phyloP scores from a whole-genome alignment of 2,888 invertebrate genomes.

The Dryobota labecula region DNA sequence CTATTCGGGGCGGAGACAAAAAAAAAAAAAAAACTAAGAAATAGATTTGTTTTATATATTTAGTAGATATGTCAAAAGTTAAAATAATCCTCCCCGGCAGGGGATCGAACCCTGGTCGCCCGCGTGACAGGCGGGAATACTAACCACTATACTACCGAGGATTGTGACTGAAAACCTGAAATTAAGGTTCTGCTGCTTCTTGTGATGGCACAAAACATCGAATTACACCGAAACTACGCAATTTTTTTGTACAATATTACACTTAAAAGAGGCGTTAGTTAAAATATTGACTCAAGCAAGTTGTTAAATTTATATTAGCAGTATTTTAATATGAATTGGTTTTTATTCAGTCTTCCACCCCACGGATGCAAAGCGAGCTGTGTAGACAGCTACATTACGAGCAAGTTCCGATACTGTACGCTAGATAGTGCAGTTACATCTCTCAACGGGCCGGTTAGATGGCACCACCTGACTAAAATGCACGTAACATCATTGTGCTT shows the following conservation, averaged over 20 bases:
- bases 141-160: slow-evolving; percentile 87
- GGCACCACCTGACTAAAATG: slow-evolving; percentile 12
- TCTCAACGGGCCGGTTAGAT: neutral
- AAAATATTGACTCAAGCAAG: rapidly evolving
- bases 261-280: neutral
- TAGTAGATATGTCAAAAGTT: no score
- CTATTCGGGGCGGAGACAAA: no score
- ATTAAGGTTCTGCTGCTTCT: neutral
- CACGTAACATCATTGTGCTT: neutral
- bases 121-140: slow-evolving; percentile 91
- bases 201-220: neutral
- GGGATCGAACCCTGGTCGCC: slow-evolving; percentile 77
- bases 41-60: no score
- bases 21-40: no score
- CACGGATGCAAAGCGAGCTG: neutral
- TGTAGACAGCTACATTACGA: neutral
- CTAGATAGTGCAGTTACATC: neutral
- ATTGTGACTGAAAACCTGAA: neutral
- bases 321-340: neutral
- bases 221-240: neutral
- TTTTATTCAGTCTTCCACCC: neutral
- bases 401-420: neutral
- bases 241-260: no score
- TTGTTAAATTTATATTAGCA: neutral
- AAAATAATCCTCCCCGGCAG: slow-evolving; percentile 52